Evolutionary conservation across 2,888 invertebrate species (phyloP).

Genomic region (Polymixis lichenea): DNA sequence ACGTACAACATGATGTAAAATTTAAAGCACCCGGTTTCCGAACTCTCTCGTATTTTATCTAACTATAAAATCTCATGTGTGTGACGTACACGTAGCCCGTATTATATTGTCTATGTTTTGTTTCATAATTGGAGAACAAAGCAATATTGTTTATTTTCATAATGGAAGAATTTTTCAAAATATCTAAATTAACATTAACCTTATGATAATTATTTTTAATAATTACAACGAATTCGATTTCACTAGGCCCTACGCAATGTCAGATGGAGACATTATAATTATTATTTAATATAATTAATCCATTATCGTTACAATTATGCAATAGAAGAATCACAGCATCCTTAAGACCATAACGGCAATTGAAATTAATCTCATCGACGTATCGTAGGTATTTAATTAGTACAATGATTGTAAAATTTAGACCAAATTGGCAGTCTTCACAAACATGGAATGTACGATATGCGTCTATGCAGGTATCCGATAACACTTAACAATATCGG

Average conservation of each 20-base stretch:
- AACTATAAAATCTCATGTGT: conserved; percentile 87
- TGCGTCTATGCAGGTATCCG: conserved; percentile 90
- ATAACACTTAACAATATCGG: conserved; percentile 89
- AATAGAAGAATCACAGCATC: conserved; percentile 91
- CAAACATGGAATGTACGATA: conserved; percentile 91
- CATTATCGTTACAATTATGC: conserved; percentile 88
- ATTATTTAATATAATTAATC: conserved; percentile 81
- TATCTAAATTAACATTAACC: conserved; percentile 86
- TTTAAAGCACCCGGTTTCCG: conserved; percentile 90
- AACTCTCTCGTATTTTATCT: conserved; percentile 90
- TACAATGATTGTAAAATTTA: conserved; percentile 90
- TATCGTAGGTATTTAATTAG: conserved; percentile 88
- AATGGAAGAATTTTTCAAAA: conserved; percentile 87
- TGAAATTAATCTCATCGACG: conserved; percentile 89
- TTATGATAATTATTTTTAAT: conserved; percentile 81
- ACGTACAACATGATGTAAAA: conserved; percentile 89
- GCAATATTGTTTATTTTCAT: conserved; percentile 82
- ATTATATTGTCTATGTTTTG: conserved; percentile 87
- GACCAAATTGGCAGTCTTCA: conserved; percentile 91
- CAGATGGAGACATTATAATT: conserved; percentile 86
- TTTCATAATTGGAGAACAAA: conserved; percentile 83
- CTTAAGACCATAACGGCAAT: conserved; percentile 90
- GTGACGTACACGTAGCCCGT: conserved; percentile 85
- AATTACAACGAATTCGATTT: conserved; percentile 89
- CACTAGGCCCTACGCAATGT: conserved; percentile 89